phyloP scores from a whole-genome alignment of 2,113 vertebrate species.

The Xiphorhynchus elegans region DNA sequence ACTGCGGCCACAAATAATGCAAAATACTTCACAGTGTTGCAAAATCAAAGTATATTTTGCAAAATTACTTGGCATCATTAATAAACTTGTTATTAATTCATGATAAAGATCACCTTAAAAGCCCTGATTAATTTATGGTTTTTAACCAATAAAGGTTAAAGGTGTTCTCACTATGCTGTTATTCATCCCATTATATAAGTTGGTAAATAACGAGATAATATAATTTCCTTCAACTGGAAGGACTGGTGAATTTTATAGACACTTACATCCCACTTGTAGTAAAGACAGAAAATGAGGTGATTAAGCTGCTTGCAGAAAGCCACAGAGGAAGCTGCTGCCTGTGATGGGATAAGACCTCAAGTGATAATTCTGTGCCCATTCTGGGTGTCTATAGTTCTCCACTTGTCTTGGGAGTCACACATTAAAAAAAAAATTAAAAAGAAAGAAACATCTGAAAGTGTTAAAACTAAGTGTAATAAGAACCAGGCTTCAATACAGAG shows the following conservation, averaged over 20 bases:
- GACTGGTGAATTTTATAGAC: background rate
- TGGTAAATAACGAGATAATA: background rate
- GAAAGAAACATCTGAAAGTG: background rate
- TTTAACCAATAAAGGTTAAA: background rate
- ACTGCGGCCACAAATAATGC: background rate
- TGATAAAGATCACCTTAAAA: constrained; percentile 2
- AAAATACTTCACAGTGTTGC: background rate
- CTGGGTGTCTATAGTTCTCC: background rate
- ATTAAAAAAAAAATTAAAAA: background rate
- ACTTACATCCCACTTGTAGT: background rate
- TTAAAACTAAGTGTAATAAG: background rate
- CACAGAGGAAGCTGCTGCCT: background rate
- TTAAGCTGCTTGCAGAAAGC: background rate
- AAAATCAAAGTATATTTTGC: background rate
- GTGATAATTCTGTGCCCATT: background rate
- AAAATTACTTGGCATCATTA: background rate
- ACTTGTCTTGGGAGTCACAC: background rate
- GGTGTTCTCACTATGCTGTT: background rate
- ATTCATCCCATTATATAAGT: background rate
- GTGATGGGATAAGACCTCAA: background rate
- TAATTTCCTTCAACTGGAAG: background rate
- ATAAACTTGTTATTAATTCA: background rate
- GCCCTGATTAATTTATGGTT: background rate
- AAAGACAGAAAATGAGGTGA: background rate
- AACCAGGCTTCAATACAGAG: background rate